phyloP scores from a whole-genome alignment of 2,113 vertebrate genomes.

The Glaucomys volans region DNA sequence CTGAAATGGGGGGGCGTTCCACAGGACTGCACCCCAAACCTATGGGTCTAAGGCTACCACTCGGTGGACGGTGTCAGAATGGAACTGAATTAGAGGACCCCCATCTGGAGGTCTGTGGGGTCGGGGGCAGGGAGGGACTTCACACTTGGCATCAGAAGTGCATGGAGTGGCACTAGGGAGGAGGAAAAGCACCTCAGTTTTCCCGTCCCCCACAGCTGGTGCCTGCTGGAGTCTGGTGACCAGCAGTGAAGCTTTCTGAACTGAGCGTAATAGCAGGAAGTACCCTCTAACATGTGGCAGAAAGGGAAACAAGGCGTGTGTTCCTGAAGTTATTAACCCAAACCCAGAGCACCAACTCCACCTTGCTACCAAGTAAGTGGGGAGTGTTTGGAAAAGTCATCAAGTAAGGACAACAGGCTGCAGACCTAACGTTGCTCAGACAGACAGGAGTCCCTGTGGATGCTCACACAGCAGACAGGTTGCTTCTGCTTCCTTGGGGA shows the following conservation, averaged over 20 bases:
- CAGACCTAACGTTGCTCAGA: rapidly evolving
- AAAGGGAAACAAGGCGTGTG: not conserved
- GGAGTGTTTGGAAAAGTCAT: not conserved
- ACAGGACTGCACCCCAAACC: not conserved
- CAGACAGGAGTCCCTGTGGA: not conserved
- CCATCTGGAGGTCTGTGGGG: not conserved
- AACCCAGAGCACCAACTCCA: not conserved
- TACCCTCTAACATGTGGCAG: not conserved
- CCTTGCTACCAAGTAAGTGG: not conserved
- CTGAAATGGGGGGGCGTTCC: not conserved
- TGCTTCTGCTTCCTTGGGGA: not conserved
- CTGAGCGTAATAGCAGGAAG: too few relatives aligned
- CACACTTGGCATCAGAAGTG: not conserved
- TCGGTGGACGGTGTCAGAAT: too few relatives aligned
- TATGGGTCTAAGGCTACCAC: not conserved
- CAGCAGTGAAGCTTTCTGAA: not conserved
- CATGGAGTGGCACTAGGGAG: not conserved
- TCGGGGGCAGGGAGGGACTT: too few relatives aligned
- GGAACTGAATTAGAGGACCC: not conserved
- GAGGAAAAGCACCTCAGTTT: not conserved
- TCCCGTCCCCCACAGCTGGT: not conserved
- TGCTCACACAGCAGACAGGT: rapidly evolving
- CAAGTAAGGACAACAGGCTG: not conserved
- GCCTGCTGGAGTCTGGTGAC: not conserved
- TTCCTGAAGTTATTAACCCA: not conserved